These are phyloP conservation scores for Pseudorhombus dupliciocellatus DNA, from an alignment of 2,113 vertebrate genomes.

Conservation along the genomic window DNA sequence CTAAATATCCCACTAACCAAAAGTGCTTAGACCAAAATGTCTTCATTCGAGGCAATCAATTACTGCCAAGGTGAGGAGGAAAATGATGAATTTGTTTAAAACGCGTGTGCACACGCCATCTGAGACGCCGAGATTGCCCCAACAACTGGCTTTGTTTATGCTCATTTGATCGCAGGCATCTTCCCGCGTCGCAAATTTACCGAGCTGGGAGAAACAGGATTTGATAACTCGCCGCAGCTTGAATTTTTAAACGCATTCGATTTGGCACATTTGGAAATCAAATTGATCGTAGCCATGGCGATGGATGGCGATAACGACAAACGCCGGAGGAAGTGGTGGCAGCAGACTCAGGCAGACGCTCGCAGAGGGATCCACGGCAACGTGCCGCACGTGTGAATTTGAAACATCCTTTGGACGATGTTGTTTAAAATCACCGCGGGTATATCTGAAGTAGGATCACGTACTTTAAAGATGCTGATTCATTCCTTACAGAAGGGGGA, in stretches of 20 bases:
- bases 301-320: constrained; percentile 16
- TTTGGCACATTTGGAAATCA: constrained; percentile 40
- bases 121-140: constrained; percentile 44
- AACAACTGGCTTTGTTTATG: constrained; percentile 58
- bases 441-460: constrained; percentile 9
- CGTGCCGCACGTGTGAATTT: constrained; percentile 16
- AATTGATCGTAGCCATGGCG: constrained; percentile 47
- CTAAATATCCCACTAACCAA: constrained; percentile 71
- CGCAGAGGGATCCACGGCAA: constrained; percentile 10
- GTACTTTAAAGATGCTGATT: not conserved
- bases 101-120: constrained; percentile 3
- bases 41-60: constrained; percentile 74
- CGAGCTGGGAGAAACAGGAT: constrained; percentile 53
- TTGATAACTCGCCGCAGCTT: constrained; percentile 45
- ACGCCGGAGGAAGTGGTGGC: constrained; percentile 6
- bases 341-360: constrained; percentile 1
- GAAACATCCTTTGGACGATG: constrained; percentile 17
- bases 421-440: not conserved
- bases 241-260: constrained; percentile 39
- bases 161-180: constrained; percentile 53
- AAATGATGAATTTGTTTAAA: constrained; percentile 71
- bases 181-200: constrained; percentile 56
- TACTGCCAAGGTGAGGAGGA: constrained; percentile 71
- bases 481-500: too few relatives aligned
- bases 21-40: constrained; percentile 71